Base-by-base conservation (phyloP, 2,113 vertebrate species). In the Notothenia rossii region DNA sequence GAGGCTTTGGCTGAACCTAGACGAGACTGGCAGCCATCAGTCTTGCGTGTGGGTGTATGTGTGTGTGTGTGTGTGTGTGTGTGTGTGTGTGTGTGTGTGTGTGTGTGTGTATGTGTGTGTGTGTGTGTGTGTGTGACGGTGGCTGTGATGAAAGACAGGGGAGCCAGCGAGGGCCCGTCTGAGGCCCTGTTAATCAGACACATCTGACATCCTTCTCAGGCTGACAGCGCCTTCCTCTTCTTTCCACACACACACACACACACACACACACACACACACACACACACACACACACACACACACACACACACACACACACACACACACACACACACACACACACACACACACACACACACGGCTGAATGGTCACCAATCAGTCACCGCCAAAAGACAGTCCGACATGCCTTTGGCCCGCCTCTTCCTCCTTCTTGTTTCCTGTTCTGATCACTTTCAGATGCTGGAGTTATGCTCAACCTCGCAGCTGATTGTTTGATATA, bases 171-270 rank as follows among this genome's bases (percentile, higher is more conserved):
- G 86, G 81, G 84, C 86, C 82, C 65, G 81, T 94, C 94, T 91
- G 91, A 95, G 96, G 95, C 96, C 95, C 95, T 95, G 94, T 96
- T 98, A 97, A 98, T 98, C 98, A 97, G 96, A 29, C 29, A 29
- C 29, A 29, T 29, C 95, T 98, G 97, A 98, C 97, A 98, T 97
- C 96, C 98, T 97, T 96, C 96, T 97, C 96, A 95, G 96, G 93
- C 95, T 97, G 97, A 98, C 97, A 97, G 96, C 95, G 93, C 94
- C 95, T 97, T 98, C 97, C 97, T 98, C 96, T 96, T 96, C 94
- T 95, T 92, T 93, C 93, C 89, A 88, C 95, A 94, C 95, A 93
- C 93, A 94, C 93, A 93, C 92, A 72, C 75, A 66, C 60, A 72
- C 73, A 49, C 80, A 72, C 65, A 60, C 65, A 74, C 81, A 50